phyloP scores from a whole-genome alignment of 2,888 invertebrate species.

The Aphidoletes aphidimyza region DNA sequence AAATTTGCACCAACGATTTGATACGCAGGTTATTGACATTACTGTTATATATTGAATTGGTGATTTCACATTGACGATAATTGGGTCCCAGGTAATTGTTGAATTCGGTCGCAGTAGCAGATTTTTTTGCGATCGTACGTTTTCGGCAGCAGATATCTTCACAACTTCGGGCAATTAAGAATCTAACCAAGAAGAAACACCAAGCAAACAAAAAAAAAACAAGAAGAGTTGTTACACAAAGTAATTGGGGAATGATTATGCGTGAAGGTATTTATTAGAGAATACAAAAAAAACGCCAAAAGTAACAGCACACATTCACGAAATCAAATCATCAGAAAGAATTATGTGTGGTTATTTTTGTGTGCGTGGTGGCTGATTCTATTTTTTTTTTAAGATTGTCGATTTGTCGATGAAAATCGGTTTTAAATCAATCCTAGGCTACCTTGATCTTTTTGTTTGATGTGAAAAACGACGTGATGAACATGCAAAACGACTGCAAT shows the following conservation, averaged over 20 bases:
- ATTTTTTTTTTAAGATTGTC: no score
- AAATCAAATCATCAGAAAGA: no score
- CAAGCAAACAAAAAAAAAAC: no score
- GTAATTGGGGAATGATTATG: neutral
- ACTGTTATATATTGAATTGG: neutral
- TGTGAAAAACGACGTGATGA: neutral
- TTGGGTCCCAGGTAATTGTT: conserved; percentile 18
- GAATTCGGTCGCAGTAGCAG: neutral
- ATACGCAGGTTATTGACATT: conserved; percentile 25
- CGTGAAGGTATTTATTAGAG: no score
- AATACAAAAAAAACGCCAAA: no score
- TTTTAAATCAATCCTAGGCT: neutral
- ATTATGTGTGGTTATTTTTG: no score
- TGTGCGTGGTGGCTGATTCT: no score
- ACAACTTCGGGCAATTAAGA: conserved; percentile 48
- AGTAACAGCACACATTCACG: no score
- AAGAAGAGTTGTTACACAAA: no score
- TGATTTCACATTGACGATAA: conserved; percentile 36
- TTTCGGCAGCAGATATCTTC: conserved; percentile 54
- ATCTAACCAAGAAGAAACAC: neutral
- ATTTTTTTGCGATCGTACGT: conserved; percentile 45
- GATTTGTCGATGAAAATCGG: no score
- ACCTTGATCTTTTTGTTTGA: conserved; percentile 37
- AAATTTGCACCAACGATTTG: conserved; percentile 52
- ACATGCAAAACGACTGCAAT: neutral